Base-by-base conservation (phyloP, 2,113 vertebrate species). In the Gavialis gangeticus region DNA sequence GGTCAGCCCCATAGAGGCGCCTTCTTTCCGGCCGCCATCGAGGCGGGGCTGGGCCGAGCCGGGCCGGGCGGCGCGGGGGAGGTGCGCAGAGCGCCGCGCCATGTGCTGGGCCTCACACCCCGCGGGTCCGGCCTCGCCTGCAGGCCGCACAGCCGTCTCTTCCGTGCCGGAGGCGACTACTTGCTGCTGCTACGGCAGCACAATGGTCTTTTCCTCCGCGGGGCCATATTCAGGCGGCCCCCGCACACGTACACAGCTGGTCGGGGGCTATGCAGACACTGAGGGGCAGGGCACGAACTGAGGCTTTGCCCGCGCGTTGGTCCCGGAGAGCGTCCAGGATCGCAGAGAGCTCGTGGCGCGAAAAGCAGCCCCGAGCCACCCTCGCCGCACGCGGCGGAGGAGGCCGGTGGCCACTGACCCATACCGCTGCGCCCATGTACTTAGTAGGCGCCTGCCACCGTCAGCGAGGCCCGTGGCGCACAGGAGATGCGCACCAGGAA, bases 41-140 rank as follows among this genome's bases (percentile, higher is more conserved):
- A 30, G 82, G 82, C 69, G 86, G 91, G 86, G 86, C 76, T 28
- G 71, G 55, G 75, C 87, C 22, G 75, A 6, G 37, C 8, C 37
- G 37, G 37, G 37, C 8, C 8, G 86, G n/a, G 55, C 87, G 28
- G 3, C 16, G 2, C 8, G 82, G 89, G 77, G 92, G 94, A 73
- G 84, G 92, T n/a, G 30, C 57, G 8, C 30, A 19, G 25, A 15
- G 75, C 34, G 3, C 1, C 4, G 37, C 37, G 78, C 93, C 91
- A 88, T 93, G 95, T 94, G 93, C 89, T 1, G 56, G 71, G 79
- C 95, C 95, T 96, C 95, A 92, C 94, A 92, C 90, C 89, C 85
- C 2, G 2, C 10, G 3, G 28, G 37, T 46, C 34, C 11, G 75
- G 6, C 19, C 10, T 71, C 2, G 19, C 67, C 30, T 71, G 67